Evolutionary conservation across 1,140 invertebrate genomes (phyloP), one percentile per base, ranked within the genome.

Genomic region (Olivierus martensii): DNA sequence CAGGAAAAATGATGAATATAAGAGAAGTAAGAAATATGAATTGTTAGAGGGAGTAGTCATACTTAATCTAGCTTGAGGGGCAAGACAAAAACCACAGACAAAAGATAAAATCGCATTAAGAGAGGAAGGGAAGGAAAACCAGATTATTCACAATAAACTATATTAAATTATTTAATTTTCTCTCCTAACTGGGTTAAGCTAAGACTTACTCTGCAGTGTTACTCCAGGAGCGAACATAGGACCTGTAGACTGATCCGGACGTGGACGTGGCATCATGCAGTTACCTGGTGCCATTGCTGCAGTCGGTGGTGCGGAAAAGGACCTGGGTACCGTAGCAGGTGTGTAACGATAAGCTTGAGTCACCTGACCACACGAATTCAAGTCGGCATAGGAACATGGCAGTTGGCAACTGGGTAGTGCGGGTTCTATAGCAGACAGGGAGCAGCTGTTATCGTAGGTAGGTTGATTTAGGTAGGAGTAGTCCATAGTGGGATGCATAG

Each of bases 311-410:
- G 46, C 56, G 11, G 53, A 46, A 21, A 58, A 58, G 22, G 52
- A 51, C 21, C 56, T 35, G 5, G 51, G 56, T 12, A 54, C 57
- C 4, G 57, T 49, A 18, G 49, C 53, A 2, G 53, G 46, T 41
- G 52, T 51, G 49, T 52, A 54, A 14, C 52, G 58, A 49, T 62
- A 62, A 21, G 57, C 60, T 62, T 82, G 80, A 49, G 81, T 83
- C 81, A 89, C 87, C 72, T 88, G 85, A 42, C 83, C 83, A 69
- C 85, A 89, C 11, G 83, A 84, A 21, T 83, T 81, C 56, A 86
- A 73, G 67, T 89, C 85, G 21, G 83, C 81, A 69, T 87, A 88
- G 7, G 83, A 80, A 66, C 82, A 83, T 37, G 81, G 80, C 72
- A 83, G 80, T 45, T 65, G 69, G 47, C 68, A 70, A 61, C 78